A percentile compares a stretch with the other conserved stretches of the same genome.
Conservation (phyloP, 2,797 vertebrate genomes). For the Tadarida brasiliensis region DNA sequence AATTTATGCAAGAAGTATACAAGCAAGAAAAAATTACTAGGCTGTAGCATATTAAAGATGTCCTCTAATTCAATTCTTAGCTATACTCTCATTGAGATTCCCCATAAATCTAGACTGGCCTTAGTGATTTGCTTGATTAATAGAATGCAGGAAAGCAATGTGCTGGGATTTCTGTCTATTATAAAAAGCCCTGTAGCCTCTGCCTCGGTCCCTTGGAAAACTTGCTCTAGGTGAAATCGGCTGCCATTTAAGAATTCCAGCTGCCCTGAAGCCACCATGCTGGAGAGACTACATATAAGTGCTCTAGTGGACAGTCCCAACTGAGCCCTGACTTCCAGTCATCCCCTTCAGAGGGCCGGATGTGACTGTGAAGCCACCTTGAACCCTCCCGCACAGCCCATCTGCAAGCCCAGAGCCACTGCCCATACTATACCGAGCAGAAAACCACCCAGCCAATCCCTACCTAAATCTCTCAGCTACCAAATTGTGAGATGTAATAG, state of each 20-base stretch:
- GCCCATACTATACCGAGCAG: neutral
- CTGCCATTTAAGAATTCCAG: neutral
- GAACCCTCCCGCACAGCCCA: neutral
- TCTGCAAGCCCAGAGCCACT: neutral
- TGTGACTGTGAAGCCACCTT: neutral
- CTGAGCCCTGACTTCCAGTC: neutral
- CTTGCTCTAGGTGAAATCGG: neutral
- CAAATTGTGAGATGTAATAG: neutral
- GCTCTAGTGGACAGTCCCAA: neutral
- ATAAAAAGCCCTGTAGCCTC: neutral
- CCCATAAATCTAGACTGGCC: neutral
- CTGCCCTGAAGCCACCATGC: neutral
- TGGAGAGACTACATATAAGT: neutral
- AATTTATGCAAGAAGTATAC: conserved; percentile 30
- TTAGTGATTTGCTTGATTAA: neutral
- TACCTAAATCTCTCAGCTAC: neutral
- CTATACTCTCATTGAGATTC: neutral
- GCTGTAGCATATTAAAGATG: conserved; percentile 17
- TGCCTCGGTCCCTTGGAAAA: neutral
- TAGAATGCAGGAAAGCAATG: neutral
- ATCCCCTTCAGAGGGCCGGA: neutral
- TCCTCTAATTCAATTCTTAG: neutral
- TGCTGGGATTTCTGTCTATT: conserved; percentile 11
- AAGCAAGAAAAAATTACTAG: neutral
- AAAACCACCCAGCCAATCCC: neutral